Evolutionary conservation across 1,140 invertebrate species (phyloP), one percentile per base, ranked within the genome.

Genomic region (Drosophila kanapiae): DNA sequence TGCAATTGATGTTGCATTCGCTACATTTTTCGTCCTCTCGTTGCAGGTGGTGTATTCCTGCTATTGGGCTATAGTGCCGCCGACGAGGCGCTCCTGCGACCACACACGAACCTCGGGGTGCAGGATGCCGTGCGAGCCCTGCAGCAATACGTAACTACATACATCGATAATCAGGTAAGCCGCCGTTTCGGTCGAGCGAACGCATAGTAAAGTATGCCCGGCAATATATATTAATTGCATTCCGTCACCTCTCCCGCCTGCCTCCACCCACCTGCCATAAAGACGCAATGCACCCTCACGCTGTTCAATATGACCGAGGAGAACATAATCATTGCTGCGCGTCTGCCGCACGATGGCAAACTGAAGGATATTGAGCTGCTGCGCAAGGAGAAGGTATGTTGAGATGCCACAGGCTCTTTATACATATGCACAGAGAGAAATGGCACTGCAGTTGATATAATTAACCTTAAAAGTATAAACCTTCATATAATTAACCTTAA

Each of bases 61-160:
- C 96, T 98, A 92, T 94, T 98, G 48, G 97, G 97, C 37, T 98
- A 97, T 93, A 98, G 97, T 83, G 95, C 97, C 70, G 95, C 96
- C 18, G 97, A 98, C 92, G 97, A 98, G 93, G 95, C 95, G n/a
- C 93, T 97, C 54, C 94, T 98, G 61, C 95, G 96, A 75, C 95
- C 95, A 47, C 96, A 97, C 91, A 97, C 96, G 5, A 95, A 96
- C 68, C 94, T 97, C 23, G 96, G 96, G 6, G 95, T 97, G 37
- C 95, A 96, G 86, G 96, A 97, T 93, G 96, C 96, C 56, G 96
- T 97, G 23, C 94, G 95, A 67, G 95, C 96, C 43, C 94, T 98
- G 56, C 96, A 97, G 93, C 95, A 95, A 74, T 96, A 97, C 82
- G 94, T 97, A 91, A 94, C 95, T 69, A 94, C 95, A 54, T 94